Evolutionary conservation across 2,113 vertebrate species (phyloP), one percentile per base, ranked within the genome.

Genomic region (Malaclemys terrapin): DNA sequence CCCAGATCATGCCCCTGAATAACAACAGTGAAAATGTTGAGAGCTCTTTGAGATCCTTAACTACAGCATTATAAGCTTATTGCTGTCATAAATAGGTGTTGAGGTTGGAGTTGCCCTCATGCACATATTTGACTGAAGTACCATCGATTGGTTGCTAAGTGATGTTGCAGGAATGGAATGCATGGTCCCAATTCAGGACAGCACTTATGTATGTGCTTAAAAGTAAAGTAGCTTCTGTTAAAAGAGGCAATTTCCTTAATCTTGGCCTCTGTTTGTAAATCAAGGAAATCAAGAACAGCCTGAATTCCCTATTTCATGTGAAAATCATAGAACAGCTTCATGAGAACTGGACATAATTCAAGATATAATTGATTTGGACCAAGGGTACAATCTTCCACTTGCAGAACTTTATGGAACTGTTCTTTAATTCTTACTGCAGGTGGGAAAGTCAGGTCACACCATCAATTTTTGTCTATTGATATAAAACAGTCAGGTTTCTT

Each of bases 381-480:
- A 83, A 79, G 65, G 54, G 78, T 59, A 54, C 57, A 62, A 85
- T 89, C 24, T 84, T 90, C 50, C 95, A 62, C 59, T 93, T 27
- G 45, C 9, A 89, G 88, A 81, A 76, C 54, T 92, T n/a, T 82
- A 50, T 47, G 22, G 56, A 92, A 83, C 81, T 81, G 38, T 90
- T 94, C 87, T 88, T 80, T 50, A 85, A 89, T 94, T 89, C 57
- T 89, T 91, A 89, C 87, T 83, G 45, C 42, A 87, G 59, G 88
- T 86, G 76, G 89, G 65, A 85, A 94, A 95, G 87, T 84, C 84
- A 91, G 89, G 85, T 91, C 93, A 94, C 53, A 45, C 35, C 52
- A 11, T 92, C 91, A 83, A 83, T 93, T 90, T 78, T 80, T 87
- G n/a, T 72, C 49, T 92, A 80, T 80, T 87, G 62, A 91, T 56